These are phyloP conservation scores for Takifugu flavidus DNA, from an alignment of 2,113 vertebrate species.

Conservation along the genomic window DNA sequence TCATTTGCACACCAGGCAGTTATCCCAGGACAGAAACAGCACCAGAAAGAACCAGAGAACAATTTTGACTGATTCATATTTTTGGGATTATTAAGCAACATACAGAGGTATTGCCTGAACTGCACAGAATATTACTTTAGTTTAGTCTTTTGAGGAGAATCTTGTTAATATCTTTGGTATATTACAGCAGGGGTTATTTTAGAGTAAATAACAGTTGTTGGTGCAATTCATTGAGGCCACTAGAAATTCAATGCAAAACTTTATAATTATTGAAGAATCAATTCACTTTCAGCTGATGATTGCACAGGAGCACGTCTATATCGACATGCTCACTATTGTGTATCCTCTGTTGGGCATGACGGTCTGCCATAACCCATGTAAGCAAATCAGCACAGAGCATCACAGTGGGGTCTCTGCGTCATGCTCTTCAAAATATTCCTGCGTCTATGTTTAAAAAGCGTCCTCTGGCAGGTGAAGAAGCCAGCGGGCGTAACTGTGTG, in stretches of 20 bases:
- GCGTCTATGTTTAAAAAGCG: slow-evolving; percentile 31
- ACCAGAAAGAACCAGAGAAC: slow-evolving; percentile 21
- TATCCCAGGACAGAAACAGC: slow-evolving; percentile 5
- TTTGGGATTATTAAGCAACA: slow-evolving; percentile 17
- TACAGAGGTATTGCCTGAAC: slow-evolving; percentile 14
- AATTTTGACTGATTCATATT: slow-evolving; percentile 23
- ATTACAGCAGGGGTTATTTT: slow-evolving; percentile 5
- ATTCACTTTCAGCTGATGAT: slow-evolving; percentile 21
- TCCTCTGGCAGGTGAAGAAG: slow-evolving; percentile 28
- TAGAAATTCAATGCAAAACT: slow-evolving; percentile 16
- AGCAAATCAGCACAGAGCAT: slow-evolving; percentile 34
- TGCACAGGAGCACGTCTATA: slow-evolving; percentile 33
- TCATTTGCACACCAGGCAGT: slow-evolving; percentile 1
- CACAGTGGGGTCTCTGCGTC: slow-evolving; percentile 39
- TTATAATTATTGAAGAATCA: slow-evolving; percentile 39
- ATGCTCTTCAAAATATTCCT: slow-evolving; percentile 40
- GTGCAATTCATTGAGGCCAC: slow-evolving; percentile 12
- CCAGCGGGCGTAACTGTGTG: slow-evolving; percentile 53
- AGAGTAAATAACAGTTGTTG: slow-evolving; percentile 11
- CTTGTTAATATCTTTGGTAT: slow-evolving; percentile 26
- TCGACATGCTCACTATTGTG: slow-evolving; percentile 46
- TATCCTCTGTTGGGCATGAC: slow-evolving; percentile 41
- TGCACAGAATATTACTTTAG: slow-evolving; percentile 18
- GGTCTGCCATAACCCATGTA: slow-evolving; percentile 16
- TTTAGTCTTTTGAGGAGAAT: slow-evolving; percentile 12